Evolutionary conservation across 2,113 vertebrate species (phyloP).

Genomic region (Corynorhinus townsendii): DNA sequence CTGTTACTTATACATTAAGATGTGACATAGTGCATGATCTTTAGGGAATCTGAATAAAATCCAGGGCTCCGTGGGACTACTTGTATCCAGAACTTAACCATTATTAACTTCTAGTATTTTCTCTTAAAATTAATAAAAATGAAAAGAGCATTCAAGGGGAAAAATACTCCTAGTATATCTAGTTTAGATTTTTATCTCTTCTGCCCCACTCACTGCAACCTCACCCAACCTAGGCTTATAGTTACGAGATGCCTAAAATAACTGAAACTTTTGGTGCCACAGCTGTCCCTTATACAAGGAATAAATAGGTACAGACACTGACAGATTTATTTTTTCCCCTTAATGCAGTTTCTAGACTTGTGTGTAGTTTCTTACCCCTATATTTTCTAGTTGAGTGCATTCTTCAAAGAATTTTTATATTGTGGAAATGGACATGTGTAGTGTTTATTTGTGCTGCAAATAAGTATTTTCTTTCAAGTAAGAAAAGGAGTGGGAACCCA

Average conservation of each 20-base stretch:
- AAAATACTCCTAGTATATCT: neutral
- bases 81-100: neutral
- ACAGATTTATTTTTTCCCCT: conserved; percentile 32
- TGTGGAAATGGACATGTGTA: conserved; percentile 37
- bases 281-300: neutral
- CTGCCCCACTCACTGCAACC: neutral
- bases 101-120: neutral
- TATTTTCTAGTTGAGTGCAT: conserved; percentile 44
- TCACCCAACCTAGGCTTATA: neutral
- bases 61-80: neutral
- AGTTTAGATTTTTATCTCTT: neutral
- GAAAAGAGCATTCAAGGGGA: neutral
- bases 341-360: conserved; percentile 2
- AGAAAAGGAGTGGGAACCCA: conserved; percentile 48
- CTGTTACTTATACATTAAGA: neutral
- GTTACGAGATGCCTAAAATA: neutral
- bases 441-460: conserved; percentile 60
- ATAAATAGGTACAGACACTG: neutral
- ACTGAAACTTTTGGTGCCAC: neutral
- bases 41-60: neutral
- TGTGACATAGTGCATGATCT: neutral
- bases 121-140: neutral
- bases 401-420: conserved; percentile 50
- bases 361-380: conserved; percentile 4
- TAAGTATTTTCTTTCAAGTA: conserved; percentile 65